Evolutionary conservation across 1,140 invertebrate species (phyloP), one percentile per base, ranked within the genome.

Genomic region (Drosophila miranda): DNA sequence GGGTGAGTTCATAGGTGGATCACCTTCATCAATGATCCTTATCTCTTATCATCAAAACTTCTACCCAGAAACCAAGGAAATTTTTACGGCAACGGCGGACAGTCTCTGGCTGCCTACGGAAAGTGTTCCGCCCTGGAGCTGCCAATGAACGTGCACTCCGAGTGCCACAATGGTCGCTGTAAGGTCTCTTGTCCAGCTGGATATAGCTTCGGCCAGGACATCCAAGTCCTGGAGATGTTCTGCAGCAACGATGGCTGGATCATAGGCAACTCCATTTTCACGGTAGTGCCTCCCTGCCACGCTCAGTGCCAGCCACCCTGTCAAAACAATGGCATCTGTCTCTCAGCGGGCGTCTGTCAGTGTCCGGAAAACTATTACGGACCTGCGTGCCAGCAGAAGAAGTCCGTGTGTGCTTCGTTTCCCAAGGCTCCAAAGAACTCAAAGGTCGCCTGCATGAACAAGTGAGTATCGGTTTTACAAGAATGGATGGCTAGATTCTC

Each of bases 311-410:
- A 94, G 13, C 94, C 95, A 0, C 90, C 92, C 1, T 98, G 96
- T 89, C 92, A 94, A 78, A 97, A 98, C 90, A 95, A 93, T 50
- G 96, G 96, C 0, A 94, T 95, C 13, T 97, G 96, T 79, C 79
- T 95, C 1, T 92, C 92, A 1, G 95, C 95, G 0, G 94, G 95
- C 88, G 90, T 93, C 1, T 97, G 96, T 76, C 89, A 94, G 8
- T 98, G 96, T 76, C 92, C 94, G 0, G 92, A 94, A 19, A 94
- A 94, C 76, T 97, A 93, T 89, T 93, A 93, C 23, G 96, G 96
- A 14, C 93, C 94, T 1, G 92, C 94, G 49, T 98, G 96, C 83
- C 95, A 97, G 86, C 94, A 93, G 72, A 94, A 95, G 84, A 94
- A 93, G 57, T 94, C 94, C 61, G 93, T 95, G 0, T 96, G 95